Evolutionary conservation across 2,797 vertebrate species (phyloP).

Genomic region (Benthosema pterotum): DNA sequence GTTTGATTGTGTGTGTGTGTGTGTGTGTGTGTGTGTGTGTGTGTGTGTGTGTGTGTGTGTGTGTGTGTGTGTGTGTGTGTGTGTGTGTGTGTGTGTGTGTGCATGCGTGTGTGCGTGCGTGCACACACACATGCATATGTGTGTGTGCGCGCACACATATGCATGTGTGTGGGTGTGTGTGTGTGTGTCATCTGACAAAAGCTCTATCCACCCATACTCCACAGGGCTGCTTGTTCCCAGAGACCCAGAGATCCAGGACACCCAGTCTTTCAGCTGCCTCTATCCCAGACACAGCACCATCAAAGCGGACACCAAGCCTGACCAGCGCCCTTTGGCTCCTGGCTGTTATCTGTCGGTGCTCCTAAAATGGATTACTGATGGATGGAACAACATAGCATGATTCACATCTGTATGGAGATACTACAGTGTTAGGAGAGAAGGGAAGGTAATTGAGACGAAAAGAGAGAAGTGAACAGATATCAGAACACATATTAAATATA

Average conservation of each 20-base stretch:
- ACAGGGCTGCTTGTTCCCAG: constrained; percentile 70
- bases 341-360: too few relatives aligned
- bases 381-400: not conserved
- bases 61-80: constrained; percentile 10
- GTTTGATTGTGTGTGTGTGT: constrained; percentile 29
- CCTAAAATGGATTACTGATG: constrained; percentile 18
- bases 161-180: constrained; percentile 14
- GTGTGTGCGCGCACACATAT: too few relatives aligned
- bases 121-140: too few relatives aligned
- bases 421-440: constrained; percentile 1
- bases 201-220: constrained; percentile 72
- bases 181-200: constrained; percentile 62
- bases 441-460: not conserved
- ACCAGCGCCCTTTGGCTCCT: not conserved
- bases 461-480: constrained; percentile 2
- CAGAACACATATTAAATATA: too few relatives aligned
- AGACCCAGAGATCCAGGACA: constrained; percentile 60
- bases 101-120: not conserved
- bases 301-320: constrained; percentile 14
- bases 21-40: constrained; percentile 18
- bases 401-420: not conserved
- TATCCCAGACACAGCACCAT: constrained; percentile 50
- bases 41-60: constrained; percentile 18
- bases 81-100: not conserved
- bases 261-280: constrained; percentile 47